A percentile compares a stretch with the other conserved stretches of the same genome.
These are phyloP conservation scores for Molorchus minor DNA, from an alignment of 2,888 invertebrate genomes.

Conservation along the genomic window DNA sequence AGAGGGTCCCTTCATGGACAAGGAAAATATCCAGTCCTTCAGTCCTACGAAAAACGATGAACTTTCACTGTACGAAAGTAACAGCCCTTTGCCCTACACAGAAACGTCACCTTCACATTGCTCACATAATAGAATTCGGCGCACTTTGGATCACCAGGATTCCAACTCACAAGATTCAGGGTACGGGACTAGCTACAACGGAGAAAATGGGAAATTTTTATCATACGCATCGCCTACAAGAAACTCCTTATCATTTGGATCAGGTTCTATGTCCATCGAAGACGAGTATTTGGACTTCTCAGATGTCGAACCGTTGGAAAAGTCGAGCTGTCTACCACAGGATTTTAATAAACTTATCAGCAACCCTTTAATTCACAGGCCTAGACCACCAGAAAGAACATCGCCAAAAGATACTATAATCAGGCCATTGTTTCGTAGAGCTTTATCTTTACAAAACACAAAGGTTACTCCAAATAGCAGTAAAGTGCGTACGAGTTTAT, in stretches of 20 bases:
- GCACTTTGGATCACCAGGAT: constrained; percentile 66
- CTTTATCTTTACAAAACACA: constrained; percentile 63
- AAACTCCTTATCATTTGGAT: constrained; percentile 60
- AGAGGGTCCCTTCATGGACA: constrained; percentile 47
- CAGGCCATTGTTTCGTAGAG: constrained; percentile 63
- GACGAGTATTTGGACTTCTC: constrained; percentile 73
- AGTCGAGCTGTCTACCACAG: constrained; percentile 64
- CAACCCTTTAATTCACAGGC: constrained; percentile 60
- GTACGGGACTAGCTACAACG: constrained; percentile 62
- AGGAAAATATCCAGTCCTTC: constrained; percentile 53
- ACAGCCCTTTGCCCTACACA: constrained; percentile 45
- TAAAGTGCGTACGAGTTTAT: constrained; percentile 64
- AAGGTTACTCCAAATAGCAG: constrained; percentile 55
- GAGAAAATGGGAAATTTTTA: constrained; percentile 49
- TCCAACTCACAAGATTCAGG: constrained; percentile 70
- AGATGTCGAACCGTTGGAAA: constrained; percentile 67
- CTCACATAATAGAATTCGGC: constrained; percentile 51
- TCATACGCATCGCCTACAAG: constrained; percentile 53
- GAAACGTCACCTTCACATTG: constrained; percentile 52
- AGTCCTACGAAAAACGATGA: constrained; percentile 56
- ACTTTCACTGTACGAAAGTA: constrained; percentile 56
- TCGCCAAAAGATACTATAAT: constrained; percentile 58
- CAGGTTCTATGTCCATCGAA: constrained; percentile 69
- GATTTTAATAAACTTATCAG: constrained; percentile 69
- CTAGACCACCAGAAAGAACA: constrained; percentile 47